These are phyloP conservation scores for Oreonectes daqikongensis DNA, from an alignment of 2,797 vertebrate species.

Conservation along the genomic window DNA sequence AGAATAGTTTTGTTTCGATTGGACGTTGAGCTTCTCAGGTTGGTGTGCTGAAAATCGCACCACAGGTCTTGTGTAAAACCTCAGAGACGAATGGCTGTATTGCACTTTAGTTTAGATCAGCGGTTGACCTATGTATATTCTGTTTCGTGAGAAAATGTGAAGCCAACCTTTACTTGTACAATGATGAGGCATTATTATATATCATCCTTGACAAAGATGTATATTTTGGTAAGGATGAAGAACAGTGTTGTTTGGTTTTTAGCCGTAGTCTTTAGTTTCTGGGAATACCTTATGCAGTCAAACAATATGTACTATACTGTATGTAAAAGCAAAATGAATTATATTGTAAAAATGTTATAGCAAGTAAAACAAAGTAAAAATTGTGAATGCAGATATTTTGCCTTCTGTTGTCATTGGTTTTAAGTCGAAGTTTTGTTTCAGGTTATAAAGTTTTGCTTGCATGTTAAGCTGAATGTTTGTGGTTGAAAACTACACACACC, in stretches of 20 bases:
- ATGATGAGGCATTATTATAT: not conserved
- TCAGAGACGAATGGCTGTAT: not conserved
- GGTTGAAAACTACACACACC: too few relatives aligned
- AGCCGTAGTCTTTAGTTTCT: not conserved
- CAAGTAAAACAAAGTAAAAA: too few relatives aligned
- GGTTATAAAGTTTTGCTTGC: too few relatives aligned
- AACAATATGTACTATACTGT: too few relatives aligned
- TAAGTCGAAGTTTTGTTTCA: too few relatives aligned
- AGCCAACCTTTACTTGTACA: not conserved
- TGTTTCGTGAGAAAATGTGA: not conserved
- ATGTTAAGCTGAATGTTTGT: too few relatives aligned
- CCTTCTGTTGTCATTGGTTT: too few relatives aligned
- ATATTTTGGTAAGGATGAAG: not conserved
- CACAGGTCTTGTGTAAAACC: not conserved
- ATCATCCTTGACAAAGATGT: not conserved
- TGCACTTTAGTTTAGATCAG: not conserved
- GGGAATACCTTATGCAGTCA: not conserved
- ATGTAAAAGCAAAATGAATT: too few relatives aligned
- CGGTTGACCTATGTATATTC: not conserved
- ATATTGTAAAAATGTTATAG: too few relatives aligned
- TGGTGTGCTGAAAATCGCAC: not conserved
- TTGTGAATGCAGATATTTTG: too few relatives aligned
- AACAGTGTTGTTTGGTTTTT: not conserved
- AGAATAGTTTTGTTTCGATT: not conserved
- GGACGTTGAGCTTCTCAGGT: not conserved